phyloP scores from a whole-genome alignment of 2,888 invertebrate genomes.

The Boloria selene region DNA sequence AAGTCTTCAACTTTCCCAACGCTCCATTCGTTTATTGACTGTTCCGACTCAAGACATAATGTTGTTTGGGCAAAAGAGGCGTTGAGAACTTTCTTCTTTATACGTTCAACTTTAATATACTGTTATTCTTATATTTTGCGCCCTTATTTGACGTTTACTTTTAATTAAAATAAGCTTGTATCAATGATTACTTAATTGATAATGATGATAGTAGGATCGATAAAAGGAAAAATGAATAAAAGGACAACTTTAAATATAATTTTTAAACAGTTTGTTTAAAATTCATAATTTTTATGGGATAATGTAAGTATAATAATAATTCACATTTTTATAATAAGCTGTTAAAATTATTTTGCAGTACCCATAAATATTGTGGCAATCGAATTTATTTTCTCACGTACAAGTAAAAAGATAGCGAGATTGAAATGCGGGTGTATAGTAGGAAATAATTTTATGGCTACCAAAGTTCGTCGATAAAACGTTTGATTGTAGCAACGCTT shows the following conservation, averaged over 20 bases:
- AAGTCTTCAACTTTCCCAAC: conserved; percentile 23
- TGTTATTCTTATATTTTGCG: conserved; percentile 6
- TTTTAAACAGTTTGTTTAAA: too few relatives aligned
- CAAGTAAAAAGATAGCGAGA: neutral
- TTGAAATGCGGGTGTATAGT: conserved; percentile 4
- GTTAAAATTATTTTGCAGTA: neutral
- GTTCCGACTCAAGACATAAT: conserved; percentile 24
- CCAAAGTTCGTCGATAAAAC: conserved; percentile 6
- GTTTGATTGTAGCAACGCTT: conserved; percentile 7
- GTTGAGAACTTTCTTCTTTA: conserved; percentile 8
- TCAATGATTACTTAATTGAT: neutral
- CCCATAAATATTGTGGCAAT: neutral
- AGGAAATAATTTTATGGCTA: neutral
- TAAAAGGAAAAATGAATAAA: too few relatives aligned
- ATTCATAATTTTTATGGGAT: too few relatives aligned
- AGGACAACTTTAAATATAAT: too few relatives aligned
- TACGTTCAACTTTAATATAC: conserved; percentile 15
- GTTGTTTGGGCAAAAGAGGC: conserved; percentile 18
- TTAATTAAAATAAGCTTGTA: neutral
- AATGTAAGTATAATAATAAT: too few relatives aligned
- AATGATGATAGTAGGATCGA: too few relatives aligned
- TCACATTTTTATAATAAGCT: neutral
- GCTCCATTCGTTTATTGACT: conserved; percentile 24
- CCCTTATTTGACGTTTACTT: neutral
- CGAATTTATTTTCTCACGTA: conserved; percentile 6